Evolutionary conservation across 2,797 vertebrate species (phyloP), one percentile per base, ranked within the genome.

Genomic region (Diplodus puntazzo): DNA sequence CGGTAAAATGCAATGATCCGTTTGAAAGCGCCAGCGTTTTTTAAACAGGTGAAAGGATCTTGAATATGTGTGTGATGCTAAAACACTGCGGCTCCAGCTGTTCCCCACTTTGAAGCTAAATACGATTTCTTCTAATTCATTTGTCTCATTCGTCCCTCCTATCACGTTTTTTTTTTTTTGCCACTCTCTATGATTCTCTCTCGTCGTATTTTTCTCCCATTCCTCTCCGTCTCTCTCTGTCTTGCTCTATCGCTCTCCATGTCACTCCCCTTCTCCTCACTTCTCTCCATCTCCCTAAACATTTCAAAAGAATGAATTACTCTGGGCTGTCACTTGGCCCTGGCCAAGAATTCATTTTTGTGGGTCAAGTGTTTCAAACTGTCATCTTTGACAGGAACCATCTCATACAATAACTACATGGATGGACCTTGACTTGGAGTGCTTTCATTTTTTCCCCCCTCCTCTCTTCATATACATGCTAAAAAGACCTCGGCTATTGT

Each of bases 331-430:
- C 92, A 92, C 89, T 91, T 88, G 92, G 93, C 92, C 91, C 92
- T 87, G 89, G 92, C 93, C 93, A 91, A 92, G 92, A 95, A 94
- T 95, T 94, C 90, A 93, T 95, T 95, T 95, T 93, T 93, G 93
- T 92, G 94, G 94, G 94, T 95, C 94, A 95, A 95, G 92, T 94
- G 94, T 95, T 94, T 93, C 90, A 93, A 90, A 93, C 93, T 94
- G 95, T 95, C 94, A 94, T 95, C 91, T 93, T 86, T 94, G 95
- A 95, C 94, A 95, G 94, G 91, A 94, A 94, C 92, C 92, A 93
- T 95, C 93, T 94, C 85, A 83, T 92, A 93, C 92, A 94, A 93
- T 92, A 92, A 94, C 91, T 92, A 92, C 94, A 94, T 82, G 90
- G 89, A 94, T 83, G 89, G 92, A 92, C 92, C 92, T 95, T 94